Evolutionary conservation across 2,113 vertebrate genomes (phyloP).

Genomic region (Coturnix japonica): DNA sequence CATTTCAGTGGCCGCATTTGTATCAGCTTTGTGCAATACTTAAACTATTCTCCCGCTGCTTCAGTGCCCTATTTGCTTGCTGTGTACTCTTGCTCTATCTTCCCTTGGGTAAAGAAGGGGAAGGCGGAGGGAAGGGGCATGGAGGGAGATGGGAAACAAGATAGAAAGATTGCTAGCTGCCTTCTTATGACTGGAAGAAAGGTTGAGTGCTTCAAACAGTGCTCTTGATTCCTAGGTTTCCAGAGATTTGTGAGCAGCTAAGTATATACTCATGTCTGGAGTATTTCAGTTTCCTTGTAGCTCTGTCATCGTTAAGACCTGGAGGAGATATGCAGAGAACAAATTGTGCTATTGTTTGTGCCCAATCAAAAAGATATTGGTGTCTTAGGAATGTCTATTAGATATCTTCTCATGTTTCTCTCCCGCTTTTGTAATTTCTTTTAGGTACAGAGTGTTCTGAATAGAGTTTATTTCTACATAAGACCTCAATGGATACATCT

Average conservation of each 20-base stretch:
- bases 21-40: background rate
- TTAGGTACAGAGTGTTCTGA: background rate
- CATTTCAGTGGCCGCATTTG: rapidly evolving
- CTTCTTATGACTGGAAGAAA: background rate
- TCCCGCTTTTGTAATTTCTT: conserved; percentile 4
- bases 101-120: background rate
- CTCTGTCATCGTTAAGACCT: background rate
- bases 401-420: conserved; percentile 4
- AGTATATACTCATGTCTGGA: background rate
- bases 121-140: no score
- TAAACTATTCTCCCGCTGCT: background rate
- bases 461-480: background rate
- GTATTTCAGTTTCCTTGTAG: background rate
- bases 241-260: background rate
- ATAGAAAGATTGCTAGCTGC: background rate
- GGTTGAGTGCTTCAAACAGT: background rate
- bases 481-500: background rate
- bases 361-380: background rate
- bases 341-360: conserved; percentile 12
- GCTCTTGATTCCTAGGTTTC: background rate
- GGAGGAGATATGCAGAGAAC: background rate
- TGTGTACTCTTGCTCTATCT: background rate
- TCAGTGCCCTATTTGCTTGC: background rate
- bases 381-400: background rate
- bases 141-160: background rate